Evolutionary conservation across 2,797 vertebrate species (phyloP), one percentile per base, ranked within the genome.

Genomic region (Tenualosa ilisha): DNA sequence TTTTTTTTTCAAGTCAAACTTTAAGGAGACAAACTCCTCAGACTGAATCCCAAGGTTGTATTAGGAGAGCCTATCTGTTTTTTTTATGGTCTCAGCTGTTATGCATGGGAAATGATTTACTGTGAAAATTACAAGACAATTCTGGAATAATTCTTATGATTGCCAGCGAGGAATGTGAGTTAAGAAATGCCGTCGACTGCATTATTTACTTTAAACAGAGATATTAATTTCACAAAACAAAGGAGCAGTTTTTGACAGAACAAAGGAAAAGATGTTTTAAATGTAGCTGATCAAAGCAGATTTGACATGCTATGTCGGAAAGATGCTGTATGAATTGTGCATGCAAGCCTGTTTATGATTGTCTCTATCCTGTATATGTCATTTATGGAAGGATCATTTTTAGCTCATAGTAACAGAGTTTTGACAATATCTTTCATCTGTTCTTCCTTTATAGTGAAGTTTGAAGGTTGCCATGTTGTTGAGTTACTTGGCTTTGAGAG

Each of bases 391-490:
- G 15, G 40, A 22, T 79, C 6, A 79, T 79, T 43, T 63, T 49
- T 9, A 63, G 1, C 5, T 1, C 22, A n/a, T 9, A 63, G 11
- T 24, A 4, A 65, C 63, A 65, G 26, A 72, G 11, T 31, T 37
- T 37, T 72, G 65, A 31, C 65, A 31, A 68, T 31, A 31, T 13
- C 31, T 87, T 88, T 22, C 82, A 75, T 50, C 89, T 90, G 87
- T 86, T 81, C 31, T 89, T 72, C 82, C 84, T 50, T 87, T 86
- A 82, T 93, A 99, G 98, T 99, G 86, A 96, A 94, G 94, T 98
- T 98, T 91, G 96, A 97, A 91, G 96, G 96, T 91, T 99, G 98
- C 92, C 94, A 94, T 20, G 95, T 93, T 86, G 95, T 91, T 89
- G 93, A 95, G 86, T 96, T 95, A 85, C 94, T 96, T 82, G 93